phyloP scores from a whole-genome alignment of 2,797 vertebrate species.

The Syncerus caffer region DNA sequence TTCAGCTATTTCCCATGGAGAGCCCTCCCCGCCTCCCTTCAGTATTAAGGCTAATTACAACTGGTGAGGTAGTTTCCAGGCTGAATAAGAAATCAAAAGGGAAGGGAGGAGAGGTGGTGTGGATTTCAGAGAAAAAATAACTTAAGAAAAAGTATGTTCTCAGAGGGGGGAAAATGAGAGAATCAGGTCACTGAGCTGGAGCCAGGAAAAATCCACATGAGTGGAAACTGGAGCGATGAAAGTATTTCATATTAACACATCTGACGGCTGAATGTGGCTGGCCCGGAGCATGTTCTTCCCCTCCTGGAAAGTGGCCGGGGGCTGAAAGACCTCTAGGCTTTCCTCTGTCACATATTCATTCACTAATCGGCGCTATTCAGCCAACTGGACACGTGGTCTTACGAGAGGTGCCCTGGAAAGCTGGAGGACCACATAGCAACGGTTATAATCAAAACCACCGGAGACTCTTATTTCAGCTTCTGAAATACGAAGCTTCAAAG shows the following conservation, averaged over 20 bases:
- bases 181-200: slow-evolving; percentile 82
- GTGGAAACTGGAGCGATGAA: slow-evolving; percentile 81
- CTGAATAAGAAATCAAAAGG: slow-evolving; percentile 71
- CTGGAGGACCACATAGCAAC: slow-evolving; percentile 43
- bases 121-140: slow-evolving; percentile 74
- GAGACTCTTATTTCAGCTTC: slow-evolving; percentile 40
- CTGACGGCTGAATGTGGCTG: slow-evolving; percentile 74
- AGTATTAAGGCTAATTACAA: slow-evolving; percentile 69
- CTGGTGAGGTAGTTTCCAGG: slow-evolving; percentile 68
- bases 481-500: slow-evolving; percentile 59
- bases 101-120: slow-evolving; percentile 56
- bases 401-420: slow-evolving; percentile 63
- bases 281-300: slow-evolving; percentile 70
- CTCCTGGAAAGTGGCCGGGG: slow-evolving; percentile 70
- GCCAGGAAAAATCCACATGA: slow-evolving; percentile 82
- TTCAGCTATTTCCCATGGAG: slow-evolving; percentile 38
- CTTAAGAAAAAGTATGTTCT: slow-evolving; percentile 77
- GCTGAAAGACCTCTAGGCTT: slow-evolving; percentile 75
- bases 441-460: slow-evolving; percentile 61
- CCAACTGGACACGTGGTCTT: slow-evolving; percentile 60
- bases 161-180: slow-evolving; percentile 70
- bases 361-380: slow-evolving; percentile 71
- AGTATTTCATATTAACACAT: slow-evolving; percentile 80
- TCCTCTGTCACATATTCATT: slow-evolving; percentile 71
- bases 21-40: slow-evolving; percentile 23